Conservation (phyloP, 2,888 invertebrate genomes). For the Pseudococcus longispinus region DNA sequence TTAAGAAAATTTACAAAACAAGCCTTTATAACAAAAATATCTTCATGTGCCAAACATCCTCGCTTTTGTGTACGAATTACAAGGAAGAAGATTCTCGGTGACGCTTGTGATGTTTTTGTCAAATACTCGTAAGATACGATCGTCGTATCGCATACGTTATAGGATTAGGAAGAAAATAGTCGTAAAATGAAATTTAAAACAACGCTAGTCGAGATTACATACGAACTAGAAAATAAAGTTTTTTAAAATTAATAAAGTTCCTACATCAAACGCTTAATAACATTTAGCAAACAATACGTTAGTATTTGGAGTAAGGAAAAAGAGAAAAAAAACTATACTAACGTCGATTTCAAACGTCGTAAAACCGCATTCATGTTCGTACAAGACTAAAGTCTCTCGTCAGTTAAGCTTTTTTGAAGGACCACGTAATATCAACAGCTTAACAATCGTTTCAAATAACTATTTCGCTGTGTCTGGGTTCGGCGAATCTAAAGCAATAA, state of each 20-base stretch:
- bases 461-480: neutral
- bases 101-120: neutral
- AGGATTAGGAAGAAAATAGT: neutral
- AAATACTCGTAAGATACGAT: neutral
- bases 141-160: neutral
- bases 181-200: slow-evolving; percentile 37
- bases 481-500: neutral
- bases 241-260: slow-evolving; percentile 32
- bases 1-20: neutral
- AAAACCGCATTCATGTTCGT: slow-evolving; percentile 15
- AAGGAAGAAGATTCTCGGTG: neutral
- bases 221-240: neutral
- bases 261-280: slow-evolving; percentile 35
- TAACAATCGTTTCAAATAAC: slow-evolving; percentile 41
- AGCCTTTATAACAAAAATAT: neutral
- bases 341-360: slow-evolving; percentile 30
- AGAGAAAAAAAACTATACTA: neutral
- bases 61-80: neutral
- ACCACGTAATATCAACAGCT: slow-evolving; percentile 45
- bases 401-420: slow-evolving; percentile 40
- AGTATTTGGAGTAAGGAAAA: neutral
- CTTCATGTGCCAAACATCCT: neutral
- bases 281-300: neutral
- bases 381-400: slow-evolving; percentile 21
- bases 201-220: neutral